A percentile compares a stretch with the other conserved stretches of the same genome.
These are phyloP conservation scores for Lacerta agilis DNA, from an alignment of 2,797 vertebrate genomes.

Conservation along the genomic window DNA sequence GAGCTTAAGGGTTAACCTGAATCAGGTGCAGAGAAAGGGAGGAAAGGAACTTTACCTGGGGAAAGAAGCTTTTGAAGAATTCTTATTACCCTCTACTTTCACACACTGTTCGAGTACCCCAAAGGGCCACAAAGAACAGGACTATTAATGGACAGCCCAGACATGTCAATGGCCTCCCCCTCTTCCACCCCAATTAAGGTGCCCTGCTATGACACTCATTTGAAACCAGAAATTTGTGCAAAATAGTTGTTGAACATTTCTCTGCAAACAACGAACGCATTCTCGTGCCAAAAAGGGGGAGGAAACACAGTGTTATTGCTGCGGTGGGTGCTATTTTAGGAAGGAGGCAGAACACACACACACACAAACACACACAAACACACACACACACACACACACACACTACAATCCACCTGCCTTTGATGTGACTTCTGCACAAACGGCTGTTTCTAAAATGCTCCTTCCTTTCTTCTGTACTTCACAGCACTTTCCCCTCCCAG, in stretches of 20 bases:
- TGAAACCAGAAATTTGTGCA: slow-evolving; percentile 33
- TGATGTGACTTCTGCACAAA: background rate
- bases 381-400: background rate
- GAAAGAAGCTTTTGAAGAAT: background rate
- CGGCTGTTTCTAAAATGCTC: background rate
- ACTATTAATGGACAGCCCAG: background rate
- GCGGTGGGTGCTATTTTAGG: background rate
- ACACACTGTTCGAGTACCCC: background rate
- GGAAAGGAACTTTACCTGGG: background rate
- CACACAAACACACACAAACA: background rate
- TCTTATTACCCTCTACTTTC: background rate
- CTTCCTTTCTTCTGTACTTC: slow-evolving; percentile 5
- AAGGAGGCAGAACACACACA: background rate
- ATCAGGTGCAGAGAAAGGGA: slow-evolving; percentile 6
- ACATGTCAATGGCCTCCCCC: background rate
- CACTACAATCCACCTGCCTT: background rate
- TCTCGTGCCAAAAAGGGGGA: background rate
- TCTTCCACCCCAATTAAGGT: background rate
- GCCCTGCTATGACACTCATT: background rate
- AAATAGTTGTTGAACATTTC: background rate
- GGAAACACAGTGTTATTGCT: background rate
- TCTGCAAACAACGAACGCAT: background rate
- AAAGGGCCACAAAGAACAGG: background rate
- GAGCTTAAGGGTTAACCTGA: background rate
- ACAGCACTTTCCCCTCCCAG: background rate